phyloP scores from a whole-genome alignment of 2,888 invertebrate species.

The Stenichneumon culpator region DNA sequence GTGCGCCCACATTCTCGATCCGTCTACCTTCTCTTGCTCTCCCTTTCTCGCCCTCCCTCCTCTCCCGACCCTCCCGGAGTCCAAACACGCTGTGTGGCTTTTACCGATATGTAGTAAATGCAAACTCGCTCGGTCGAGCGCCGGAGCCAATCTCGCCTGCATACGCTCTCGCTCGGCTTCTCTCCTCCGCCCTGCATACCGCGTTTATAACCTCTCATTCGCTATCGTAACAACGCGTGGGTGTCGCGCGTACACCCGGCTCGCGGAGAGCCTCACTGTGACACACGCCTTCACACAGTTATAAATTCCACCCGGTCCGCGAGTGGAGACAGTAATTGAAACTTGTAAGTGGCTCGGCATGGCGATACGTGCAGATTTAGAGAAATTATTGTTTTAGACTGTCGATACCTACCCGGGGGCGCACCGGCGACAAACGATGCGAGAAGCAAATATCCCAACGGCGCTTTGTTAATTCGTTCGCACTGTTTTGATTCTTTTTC shows the following conservation, averaged over 20 bases:
- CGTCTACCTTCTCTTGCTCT: conserved; percentile 37
- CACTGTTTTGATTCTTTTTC: too few species aligned
- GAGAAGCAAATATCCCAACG: background rate
- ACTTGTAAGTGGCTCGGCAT: background rate
- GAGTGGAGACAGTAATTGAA: background rate
- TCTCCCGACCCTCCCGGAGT: background rate
- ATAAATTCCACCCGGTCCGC: background rate
- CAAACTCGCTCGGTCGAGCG: conserved; percentile 58
- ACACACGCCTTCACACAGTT: conserved; percentile 8
- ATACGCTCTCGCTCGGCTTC: conserved; percentile 35
- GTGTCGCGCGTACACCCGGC: conserved; percentile 28
- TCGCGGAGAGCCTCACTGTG: conserved; percentile 16
- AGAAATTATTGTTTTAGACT: background rate
- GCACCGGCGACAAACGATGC: background rate
- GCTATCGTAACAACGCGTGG: conserved; percentile 55
- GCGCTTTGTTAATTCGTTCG: background rate
- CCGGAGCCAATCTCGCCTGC: conserved; percentile 47
- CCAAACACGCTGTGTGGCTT: conserved; percentile 23
- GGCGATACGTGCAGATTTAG: background rate
- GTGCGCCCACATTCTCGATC: conserved; percentile 80
- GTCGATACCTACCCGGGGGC: background rate
- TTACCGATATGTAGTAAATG: conserved; percentile 65
- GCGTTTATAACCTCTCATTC: conserved; percentile 19
- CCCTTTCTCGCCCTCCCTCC: background rate
- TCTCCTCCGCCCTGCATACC: conserved; percentile 7